phyloP scores from a whole-genome alignment of 2,888 invertebrate species.

The Drosophila monieri region DNA sequence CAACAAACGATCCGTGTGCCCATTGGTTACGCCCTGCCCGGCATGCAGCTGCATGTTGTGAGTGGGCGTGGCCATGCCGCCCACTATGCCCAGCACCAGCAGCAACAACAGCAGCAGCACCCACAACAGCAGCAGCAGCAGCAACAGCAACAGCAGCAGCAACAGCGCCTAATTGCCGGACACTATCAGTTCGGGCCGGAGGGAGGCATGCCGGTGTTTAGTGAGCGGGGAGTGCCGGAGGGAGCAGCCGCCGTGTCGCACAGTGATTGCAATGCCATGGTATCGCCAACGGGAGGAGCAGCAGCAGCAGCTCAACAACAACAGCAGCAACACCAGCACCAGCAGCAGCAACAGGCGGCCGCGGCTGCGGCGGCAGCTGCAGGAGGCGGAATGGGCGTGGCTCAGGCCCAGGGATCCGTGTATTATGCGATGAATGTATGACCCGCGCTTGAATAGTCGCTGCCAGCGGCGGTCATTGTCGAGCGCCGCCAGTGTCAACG shows the following conservation, averaged over 20 bases:
- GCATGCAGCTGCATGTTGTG: slow-evolving; percentile 85
- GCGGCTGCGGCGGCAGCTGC: slow-evolving; percentile 44
- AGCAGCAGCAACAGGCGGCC: slow-evolving; percentile 49
- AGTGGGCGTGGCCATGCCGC: slow-evolving; percentile 80
- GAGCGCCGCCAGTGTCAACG: slow-evolving; percentile 83
- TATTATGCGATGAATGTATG: slow-evolving; percentile 95
- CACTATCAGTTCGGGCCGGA: slow-evolving; percentile 80
- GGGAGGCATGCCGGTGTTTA: slow-evolving; percentile 79
- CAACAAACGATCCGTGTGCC: slow-evolving; percentile 85
- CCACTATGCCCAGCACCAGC: slow-evolving; percentile 75
- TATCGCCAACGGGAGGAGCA: slow-evolving; percentile 80
- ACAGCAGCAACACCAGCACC: slow-evolving; percentile 48
- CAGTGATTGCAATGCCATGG: slow-evolving; percentile 79
- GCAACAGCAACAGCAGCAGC: slow-evolving; percentile 57
- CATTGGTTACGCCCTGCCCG: slow-evolving; percentile 84
- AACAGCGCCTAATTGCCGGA: slow-evolving; percentile 75
- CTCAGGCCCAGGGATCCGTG: slow-evolving; percentile 85
- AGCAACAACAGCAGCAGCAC: slow-evolving; percentile 74
- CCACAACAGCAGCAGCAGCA: slow-evolving; percentile 55
- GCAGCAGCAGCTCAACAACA: slow-evolving; percentile 83
- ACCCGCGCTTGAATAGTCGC: slow-evolving; percentile 86
- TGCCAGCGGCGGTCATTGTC: slow-evolving; percentile 81
- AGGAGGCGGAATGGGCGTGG: slow-evolving; percentile 37
- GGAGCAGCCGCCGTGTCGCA: slow-evolving; percentile 87
- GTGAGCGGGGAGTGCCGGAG: slow-evolving; percentile 90